Percentiles rank a stretch among this genome's conserved stretches.
phyloP scores from a whole-genome alignment of 2,888 invertebrate species.

The Megastigmus dorsalis region DNA sequence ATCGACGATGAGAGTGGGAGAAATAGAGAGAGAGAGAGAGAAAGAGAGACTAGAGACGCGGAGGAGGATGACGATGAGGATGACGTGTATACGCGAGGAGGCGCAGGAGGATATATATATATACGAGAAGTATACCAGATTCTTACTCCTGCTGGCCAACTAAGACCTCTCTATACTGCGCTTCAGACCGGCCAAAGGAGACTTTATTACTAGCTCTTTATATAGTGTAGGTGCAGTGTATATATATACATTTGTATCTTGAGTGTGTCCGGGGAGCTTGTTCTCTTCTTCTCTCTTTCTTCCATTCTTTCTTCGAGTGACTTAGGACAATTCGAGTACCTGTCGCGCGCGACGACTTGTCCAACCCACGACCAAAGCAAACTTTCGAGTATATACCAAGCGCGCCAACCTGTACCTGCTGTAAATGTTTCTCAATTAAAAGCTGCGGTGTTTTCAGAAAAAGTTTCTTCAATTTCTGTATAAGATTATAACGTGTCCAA shows the following conservation, averaged over 20 bases:
- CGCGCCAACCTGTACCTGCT: no score
- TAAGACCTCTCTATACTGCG: no score
- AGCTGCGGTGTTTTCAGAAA: no score
- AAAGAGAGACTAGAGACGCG: no score
- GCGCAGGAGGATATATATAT: no score
- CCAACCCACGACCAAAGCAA: no score
- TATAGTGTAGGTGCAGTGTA: neutral
- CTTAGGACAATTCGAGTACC: conserved; percentile 26
- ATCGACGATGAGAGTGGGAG: conserved; percentile 18
- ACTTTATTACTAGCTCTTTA: conserved; percentile 1
- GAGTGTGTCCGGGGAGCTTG: neutral
- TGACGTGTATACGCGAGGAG: no score
- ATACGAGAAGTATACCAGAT: neutral
- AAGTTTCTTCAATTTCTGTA: no score
- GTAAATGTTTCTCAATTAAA: no score
- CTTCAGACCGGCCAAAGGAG: neutral
- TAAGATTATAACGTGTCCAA: no score
- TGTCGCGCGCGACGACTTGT: no score
- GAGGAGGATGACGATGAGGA: conserved; percentile 7
- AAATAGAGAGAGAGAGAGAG: neutral
- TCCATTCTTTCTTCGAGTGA: neutral
- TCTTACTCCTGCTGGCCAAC: neutral
- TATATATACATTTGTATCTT: neutral
- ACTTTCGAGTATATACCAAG: no score
- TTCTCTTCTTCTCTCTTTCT: neutral